Percentiles rank a stretch among this genome's conserved stretches.
phyloP scores from a whole-genome alignment of 2,888 invertebrate genomes.

The Parnassius glacialis region DNA sequence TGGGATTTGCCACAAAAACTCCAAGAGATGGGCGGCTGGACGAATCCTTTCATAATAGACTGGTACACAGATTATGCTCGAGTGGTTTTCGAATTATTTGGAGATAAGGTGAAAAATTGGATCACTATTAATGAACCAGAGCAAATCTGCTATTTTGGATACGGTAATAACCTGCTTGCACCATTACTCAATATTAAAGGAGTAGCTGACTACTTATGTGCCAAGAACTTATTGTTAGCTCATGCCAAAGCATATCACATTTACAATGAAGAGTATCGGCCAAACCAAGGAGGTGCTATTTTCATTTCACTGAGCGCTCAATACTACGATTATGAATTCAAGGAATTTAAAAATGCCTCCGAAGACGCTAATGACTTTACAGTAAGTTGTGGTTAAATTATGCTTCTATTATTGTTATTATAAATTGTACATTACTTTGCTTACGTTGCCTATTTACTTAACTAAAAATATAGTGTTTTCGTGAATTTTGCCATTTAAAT shows the following conservation, averaged over 20 bases:
- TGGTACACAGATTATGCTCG: constrained; percentile 69
- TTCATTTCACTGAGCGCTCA: constrained; percentile 30
- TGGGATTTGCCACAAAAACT: constrained; percentile 38
- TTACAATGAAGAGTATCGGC: constrained; percentile 50
- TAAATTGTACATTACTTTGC: no score
- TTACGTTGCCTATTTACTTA: no score
- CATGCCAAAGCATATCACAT: constrained; percentile 70
- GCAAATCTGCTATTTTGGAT: constrained; percentile 7
- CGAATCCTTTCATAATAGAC: constrained; percentile 58
- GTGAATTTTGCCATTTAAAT: no score
- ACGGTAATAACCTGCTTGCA: background rate
- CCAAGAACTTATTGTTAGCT: constrained; percentile 68
- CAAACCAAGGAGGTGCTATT: constrained; percentile 38
- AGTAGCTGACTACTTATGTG: constrained; percentile 66
- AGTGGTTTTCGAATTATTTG: constrained; percentile 55
- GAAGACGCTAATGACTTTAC: constrained; percentile 68
- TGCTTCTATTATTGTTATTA: background rate
- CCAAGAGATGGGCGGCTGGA: constrained; percentile 43
- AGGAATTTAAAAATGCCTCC: constrained; percentile 54
- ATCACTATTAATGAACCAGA: constrained; percentile 23
- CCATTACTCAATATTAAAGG: constrained; percentile 38
- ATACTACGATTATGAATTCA: constrained; percentile 29
- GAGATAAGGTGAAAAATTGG: constrained; percentile 58
- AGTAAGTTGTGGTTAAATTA: constrained; percentile 40
- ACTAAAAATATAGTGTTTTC: no score